Evolutionary conservation across 2,888 invertebrate genomes (phyloP).

Genomic region (Amiota communis): DNA sequence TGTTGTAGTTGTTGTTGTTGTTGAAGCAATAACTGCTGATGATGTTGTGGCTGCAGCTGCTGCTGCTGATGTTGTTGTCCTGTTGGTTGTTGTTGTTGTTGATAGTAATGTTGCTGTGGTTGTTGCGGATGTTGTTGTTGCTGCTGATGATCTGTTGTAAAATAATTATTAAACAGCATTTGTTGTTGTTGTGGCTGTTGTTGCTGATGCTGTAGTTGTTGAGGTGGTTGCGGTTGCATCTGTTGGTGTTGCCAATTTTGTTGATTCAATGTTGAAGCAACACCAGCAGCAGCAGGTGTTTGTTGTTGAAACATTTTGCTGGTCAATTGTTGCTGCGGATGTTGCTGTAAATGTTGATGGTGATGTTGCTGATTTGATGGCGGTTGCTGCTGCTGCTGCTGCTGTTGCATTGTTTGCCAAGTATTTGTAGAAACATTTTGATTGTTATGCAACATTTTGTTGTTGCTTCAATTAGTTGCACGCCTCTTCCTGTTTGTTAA

Average conservation of each 20-base stretch:
- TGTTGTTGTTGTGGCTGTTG: constrained; percentile 28
- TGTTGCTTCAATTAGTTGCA: constrained; percentile 19
- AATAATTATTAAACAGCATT: constrained; percentile 51
- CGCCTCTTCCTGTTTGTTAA: constrained; percentile 9
- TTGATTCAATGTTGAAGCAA: constrained; percentile 33
- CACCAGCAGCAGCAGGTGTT: constrained; percentile 30
- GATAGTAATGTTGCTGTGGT: constrained; percentile 10
- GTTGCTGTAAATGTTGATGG: constrained; percentile 38
- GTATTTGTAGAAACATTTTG: constrained; percentile 41
- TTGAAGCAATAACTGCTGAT: constrained; percentile 27
- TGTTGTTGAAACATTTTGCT: constrained; percentile 52
- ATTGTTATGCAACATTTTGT: constrained; percentile 60
- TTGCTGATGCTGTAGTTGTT: constrained; percentile 28
- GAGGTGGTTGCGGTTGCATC: constrained; percentile 41
- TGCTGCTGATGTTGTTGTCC: constrained; percentile 30
- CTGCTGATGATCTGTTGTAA: constrained; percentile 33
- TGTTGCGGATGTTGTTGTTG: constrained; percentile 25
- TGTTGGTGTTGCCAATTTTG: constrained; percentile 43
- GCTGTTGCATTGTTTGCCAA: constrained; percentile 55
- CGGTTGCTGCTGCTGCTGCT: constrained; percentile 33
- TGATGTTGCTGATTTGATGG: constrained; percentile 35
- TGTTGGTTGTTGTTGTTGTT: constrained; percentile 11
- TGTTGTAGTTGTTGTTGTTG: constrained; percentile 29
- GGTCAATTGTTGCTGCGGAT: constrained; percentile 46
- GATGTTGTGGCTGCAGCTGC: constrained; percentile 30